Evolutionary conservation across 2,888 invertebrate genomes (phyloP).

Genomic region (Scotopteryx bipunctaria): DNA sequence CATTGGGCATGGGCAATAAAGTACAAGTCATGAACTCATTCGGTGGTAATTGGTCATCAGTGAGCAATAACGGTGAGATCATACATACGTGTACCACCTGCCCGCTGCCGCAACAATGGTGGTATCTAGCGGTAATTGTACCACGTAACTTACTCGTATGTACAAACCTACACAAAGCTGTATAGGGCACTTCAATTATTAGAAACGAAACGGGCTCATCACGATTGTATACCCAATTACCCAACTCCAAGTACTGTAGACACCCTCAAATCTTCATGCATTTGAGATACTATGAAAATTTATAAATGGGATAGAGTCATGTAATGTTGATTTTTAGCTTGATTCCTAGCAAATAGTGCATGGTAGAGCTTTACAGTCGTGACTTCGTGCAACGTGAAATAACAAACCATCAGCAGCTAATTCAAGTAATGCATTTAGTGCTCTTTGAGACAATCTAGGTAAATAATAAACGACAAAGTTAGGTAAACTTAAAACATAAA

Average conservation of each 20-base stretch:
- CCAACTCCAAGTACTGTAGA: too few relatives aligned
- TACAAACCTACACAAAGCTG: not conserved
- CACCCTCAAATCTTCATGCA: too few relatives aligned
- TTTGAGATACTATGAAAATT: too few relatives aligned
- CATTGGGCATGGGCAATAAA: slow-evolving; percentile 44
- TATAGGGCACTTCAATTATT: too few relatives aligned
- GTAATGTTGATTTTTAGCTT: not conserved
- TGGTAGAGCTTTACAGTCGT: not conserved
- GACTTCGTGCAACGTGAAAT: not conserved
- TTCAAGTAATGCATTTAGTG: not conserved
- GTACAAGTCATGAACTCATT: slow-evolving; percentile 61
- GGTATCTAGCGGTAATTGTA: slow-evolving; percentile 50
- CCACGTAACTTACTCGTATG: slow-evolving; percentile 15
- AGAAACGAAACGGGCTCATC: too few relatives aligned
- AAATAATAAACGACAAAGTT: too few relatives aligned
- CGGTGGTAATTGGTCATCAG: slow-evolving; percentile 66
- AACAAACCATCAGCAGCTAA: slow-evolving; percentile 1
- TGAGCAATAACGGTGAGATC: slow-evolving; percentile 78
- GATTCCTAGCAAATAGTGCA: not conserved
- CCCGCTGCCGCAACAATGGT: slow-evolving; percentile 41
- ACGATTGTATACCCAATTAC: too few relatives aligned
- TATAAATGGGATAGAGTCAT: too few relatives aligned
- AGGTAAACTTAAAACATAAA: too few relatives aligned
- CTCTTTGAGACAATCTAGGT: too few relatives aligned
- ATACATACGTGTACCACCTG: slow-evolving; percentile 53